These are phyloP conservation scores for Helogale parvula DNA, from an alignment of 2,113 vertebrate species.

Conservation along the genomic window DNA sequence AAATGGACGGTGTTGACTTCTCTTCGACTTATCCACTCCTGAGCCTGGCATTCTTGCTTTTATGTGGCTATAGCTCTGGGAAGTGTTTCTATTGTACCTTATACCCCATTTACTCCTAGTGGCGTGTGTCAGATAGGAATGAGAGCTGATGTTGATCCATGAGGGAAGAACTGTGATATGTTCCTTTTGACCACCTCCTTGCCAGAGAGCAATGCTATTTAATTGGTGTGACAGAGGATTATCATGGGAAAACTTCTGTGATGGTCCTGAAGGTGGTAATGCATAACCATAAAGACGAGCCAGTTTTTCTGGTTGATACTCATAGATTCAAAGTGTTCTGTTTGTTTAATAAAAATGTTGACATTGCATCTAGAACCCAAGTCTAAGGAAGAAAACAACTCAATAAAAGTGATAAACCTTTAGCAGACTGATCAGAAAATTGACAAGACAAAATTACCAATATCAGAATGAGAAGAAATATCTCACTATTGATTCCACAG, in stretches of 20 bases:
- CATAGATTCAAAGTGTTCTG: background rate
- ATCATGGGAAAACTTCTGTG: background rate
- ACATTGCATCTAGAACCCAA: background rate
- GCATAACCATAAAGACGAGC: background rate
- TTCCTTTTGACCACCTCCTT: background rate
- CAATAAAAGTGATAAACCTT: background rate
- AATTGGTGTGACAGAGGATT: background rate
- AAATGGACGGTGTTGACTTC: background rate
- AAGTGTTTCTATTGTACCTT: background rate
- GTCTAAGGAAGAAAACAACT: background rate
- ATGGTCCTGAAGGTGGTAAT: background rate
- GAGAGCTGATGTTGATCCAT: background rate
- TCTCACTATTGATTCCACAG: background rate
- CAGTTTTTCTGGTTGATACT: background rate
- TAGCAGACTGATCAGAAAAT: background rate
- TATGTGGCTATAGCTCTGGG: background rate
- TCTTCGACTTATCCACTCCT: background rate
- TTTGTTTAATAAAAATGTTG: background rate
- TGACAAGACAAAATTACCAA: background rate
- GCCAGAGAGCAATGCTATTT: background rate
- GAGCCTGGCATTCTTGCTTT: background rate
- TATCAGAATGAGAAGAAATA: background rate
- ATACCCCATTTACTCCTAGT: background rate
- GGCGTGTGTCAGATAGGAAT: background rate
- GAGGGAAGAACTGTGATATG: background rate